Base-by-base conservation (phyloP, 2,113 vertebrate genomes). In the Gnathonemus echidnorhynchus region DNA sequence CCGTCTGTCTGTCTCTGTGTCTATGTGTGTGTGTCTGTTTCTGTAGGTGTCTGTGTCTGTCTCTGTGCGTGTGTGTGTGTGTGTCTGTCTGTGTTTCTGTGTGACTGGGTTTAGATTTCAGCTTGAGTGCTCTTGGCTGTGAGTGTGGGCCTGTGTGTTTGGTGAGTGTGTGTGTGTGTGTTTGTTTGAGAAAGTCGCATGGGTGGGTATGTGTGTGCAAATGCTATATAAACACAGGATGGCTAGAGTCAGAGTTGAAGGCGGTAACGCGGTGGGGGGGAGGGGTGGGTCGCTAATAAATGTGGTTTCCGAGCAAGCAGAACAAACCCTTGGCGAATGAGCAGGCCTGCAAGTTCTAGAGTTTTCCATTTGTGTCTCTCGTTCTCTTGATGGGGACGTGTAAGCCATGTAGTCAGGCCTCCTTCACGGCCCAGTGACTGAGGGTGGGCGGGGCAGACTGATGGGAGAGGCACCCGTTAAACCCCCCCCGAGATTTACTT, bases 231-330 rank as follows among this genome's bases (percentile, higher is more conserved):
- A 87, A 87, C 49, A 87, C 19, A 84, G 58, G 58, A 50, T 17
- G 50, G 17, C 31, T 83, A 48, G 15, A n/a, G 39, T 56, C 84
- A 1, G 17, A 48, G 3, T n/a, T 90, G 50, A 90, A 88, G 31
- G 3, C 3, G 27, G n/a, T 31, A 13, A 70, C n/a, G 62, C n/a
- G 11, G 62, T 13, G 21, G 88, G 74, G 74, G 15, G 35, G 15
- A 5, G 31, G 74, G 74, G 15, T 90, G 90, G 91, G 93, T 92
- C 89, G 91, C 74, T 91, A 92, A 89, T 94, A 92, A 93, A 93
- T 92, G 80, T 9, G 9, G 24, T 58, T 90, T 92, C 89, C 86
- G n/a, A 7, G 27, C 53, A 42, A 90, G 80, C 52, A 88, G 70
- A 80, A 8, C 74, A 1, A 42, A 42, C 74, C 35, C 91, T 91